Percentiles rank a stretch among this genome's conserved stretches.
Conservation (phyloP, 2,888 invertebrate species). For the Eurytoma adleriae region DNA sequence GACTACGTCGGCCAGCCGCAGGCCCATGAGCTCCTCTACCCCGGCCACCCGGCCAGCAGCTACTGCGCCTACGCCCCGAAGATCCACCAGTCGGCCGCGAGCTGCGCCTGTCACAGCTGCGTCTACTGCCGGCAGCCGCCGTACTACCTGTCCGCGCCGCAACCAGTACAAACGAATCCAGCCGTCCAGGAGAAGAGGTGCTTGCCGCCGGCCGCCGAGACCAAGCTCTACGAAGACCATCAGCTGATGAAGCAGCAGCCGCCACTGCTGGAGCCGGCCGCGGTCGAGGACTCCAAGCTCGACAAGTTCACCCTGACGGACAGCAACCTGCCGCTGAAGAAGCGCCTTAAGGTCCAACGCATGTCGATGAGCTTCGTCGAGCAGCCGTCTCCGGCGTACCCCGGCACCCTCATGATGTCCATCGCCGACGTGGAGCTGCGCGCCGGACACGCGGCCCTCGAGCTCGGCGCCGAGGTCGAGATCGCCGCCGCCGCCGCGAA, state of each 20-base stretch:
- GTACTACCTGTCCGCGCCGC: slow-evolving; percentile 46
- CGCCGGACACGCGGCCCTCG: slow-evolving; percentile 10
- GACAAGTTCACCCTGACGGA: slow-evolving; percentile 61
- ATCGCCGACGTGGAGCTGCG: slow-evolving; percentile 66
- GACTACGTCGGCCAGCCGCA: slow-evolving; percentile 37
- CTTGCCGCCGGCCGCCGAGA: slow-evolving; percentile 24
- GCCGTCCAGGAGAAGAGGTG: slow-evolving; percentile 64
- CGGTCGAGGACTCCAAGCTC: slow-evolving; percentile 57
- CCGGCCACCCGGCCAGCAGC: slow-evolving; percentile 21
- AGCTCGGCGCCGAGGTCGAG: slow-evolving; percentile 54
- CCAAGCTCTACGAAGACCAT: slow-evolving; percentile 64
- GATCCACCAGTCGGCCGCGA: slow-evolving; percentile 35
- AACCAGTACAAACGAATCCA: slow-evolving; percentile 51
- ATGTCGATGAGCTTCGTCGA: slow-evolving; percentile 62
- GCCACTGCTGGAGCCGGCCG: slow-evolving; percentile 41
- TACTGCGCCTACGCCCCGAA: slow-evolving; percentile 26
- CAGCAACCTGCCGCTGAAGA: slow-evolving; percentile 71
- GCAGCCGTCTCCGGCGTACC: slow-evolving; percentile 53
- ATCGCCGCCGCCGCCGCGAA: slow-evolving; percentile 37
- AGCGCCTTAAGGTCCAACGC: slow-evolving; percentile 67
- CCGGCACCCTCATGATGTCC: slow-evolving; percentile 67
- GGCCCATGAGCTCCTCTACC: slow-evolving; percentile 36
- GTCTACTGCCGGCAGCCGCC: slow-evolving; percentile 45
- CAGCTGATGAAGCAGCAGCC: slow-evolving; percentile 48
- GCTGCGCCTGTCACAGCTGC: slow-evolving; percentile 42